Conservation (phyloP, 2,113 vertebrate genomes). For the Corapipo altera region DNA sequence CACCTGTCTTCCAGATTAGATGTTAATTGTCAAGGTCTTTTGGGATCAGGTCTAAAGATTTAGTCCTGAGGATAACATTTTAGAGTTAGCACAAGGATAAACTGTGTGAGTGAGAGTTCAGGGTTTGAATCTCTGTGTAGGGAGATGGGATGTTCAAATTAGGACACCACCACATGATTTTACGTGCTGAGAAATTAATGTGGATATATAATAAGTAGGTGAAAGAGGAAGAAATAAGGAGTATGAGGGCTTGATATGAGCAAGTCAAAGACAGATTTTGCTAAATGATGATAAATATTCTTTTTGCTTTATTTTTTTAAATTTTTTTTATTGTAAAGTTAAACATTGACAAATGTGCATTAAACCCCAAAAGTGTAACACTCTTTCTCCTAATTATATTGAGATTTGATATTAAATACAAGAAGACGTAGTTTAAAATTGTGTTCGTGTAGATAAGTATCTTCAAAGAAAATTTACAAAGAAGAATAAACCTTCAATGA, state of each 20-base stretch:
- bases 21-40: background rate
- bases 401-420: background rate
- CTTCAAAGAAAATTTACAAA: background rate
- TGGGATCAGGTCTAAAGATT: background rate
- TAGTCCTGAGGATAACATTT: background rate
- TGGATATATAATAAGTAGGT: background rate
- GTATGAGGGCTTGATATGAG: background rate
- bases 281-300: background rate
- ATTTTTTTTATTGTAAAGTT: background rate
- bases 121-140: rapidly evolving
- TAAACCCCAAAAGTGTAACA: background rate
- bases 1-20: background rate
- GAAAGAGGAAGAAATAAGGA: background rate
- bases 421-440: background rate
- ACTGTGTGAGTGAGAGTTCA: background rate
- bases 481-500: background rate
- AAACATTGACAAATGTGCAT: background rate
- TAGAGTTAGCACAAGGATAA: background rate
- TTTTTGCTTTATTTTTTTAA: background rate
- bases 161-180: background rate
- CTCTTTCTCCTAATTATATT: background rate
- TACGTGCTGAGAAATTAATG: background rate
- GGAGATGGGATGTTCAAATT: background rate
- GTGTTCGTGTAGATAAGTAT: background rate
- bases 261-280: background rate